Evolutionary conservation across 2,113 vertebrate genomes (phyloP).

Genomic region (Trinectes maculatus): DNA sequence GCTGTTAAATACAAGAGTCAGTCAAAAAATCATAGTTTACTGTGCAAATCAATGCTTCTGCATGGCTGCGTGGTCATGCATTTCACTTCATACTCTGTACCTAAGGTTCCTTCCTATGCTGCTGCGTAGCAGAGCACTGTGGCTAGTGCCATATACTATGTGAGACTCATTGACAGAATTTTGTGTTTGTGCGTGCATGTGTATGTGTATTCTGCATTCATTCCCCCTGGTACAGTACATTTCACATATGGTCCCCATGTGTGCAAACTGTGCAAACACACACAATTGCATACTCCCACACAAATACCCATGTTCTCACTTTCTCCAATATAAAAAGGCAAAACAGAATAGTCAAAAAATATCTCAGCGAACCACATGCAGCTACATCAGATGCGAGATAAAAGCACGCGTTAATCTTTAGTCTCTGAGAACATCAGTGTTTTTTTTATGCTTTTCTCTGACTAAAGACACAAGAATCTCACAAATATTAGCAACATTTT

Average conservation of each 20-base stretch:
- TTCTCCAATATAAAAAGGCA: slow-evolving; percentile 24
- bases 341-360: slow-evolving; percentile 18
- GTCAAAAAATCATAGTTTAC: too few species aligned
- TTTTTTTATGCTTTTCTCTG: slow-evolving; percentile 30
- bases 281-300: slow-evolving; percentile 42
- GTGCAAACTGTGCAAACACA: slow-evolving; percentile 28
- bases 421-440: slow-evolving; percentile 29
- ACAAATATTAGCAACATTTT: too few species aligned
- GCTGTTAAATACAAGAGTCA: too few species aligned
- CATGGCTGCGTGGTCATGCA: too few species aligned
- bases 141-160: too few species aligned
- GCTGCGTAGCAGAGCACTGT: too few species aligned
- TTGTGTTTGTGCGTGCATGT: slow-evolving; percentile 3
- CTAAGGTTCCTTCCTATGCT: too few species aligned
- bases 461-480: too few species aligned
- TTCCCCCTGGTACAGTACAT: slow-evolving; percentile 38
- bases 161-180: too few species aligned
- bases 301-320: slow-evolving; percentile 40
- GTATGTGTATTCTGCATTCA: slow-evolving; percentile 29
- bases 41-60: too few species aligned
- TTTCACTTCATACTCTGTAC: too few species aligned
- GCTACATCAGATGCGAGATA: slow-evolving; percentile 43
- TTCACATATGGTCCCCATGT: slow-evolving; percentile 67
- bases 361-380: slow-evolving; percentile 10
- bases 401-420: slow-evolving; percentile 40